Percentiles rank a stretch among this genome's conserved stretches.
phyloP scores from a whole-genome alignment of 64 coral and sea anemone species.

The Montipora sp. region DNA sequence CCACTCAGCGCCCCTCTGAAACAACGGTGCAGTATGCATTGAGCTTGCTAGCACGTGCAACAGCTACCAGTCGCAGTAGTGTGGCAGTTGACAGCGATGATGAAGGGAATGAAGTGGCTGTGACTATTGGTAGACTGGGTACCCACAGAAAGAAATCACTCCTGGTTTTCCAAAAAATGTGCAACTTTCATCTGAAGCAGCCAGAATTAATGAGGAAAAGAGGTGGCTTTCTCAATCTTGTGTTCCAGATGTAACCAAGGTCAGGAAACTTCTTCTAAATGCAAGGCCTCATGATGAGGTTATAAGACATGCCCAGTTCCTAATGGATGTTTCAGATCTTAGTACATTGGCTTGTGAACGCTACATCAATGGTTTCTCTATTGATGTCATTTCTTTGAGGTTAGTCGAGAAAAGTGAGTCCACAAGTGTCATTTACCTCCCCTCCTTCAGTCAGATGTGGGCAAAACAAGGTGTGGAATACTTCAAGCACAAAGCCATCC shows the following conservation, averaged over 20 bases:
- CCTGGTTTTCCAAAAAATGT: neutral
- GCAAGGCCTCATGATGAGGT: neutral
- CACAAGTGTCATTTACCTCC: conserved; percentile 1
- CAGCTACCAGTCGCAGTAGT: neutral
- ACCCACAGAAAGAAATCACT: neutral
- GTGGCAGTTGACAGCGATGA: neutral
- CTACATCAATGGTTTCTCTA: conserved; percentile 21
- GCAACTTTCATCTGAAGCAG: neutral
- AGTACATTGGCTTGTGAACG: conserved; percentile 5
- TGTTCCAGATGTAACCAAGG: neutral
- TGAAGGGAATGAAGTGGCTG: neutral
- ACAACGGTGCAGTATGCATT: conserved; percentile 17
- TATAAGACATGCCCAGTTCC: neutral
- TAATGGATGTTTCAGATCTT: neutral
- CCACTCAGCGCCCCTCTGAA: neutral
- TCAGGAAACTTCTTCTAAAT: neutral
- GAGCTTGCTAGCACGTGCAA: neutral
- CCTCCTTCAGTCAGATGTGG: conserved; percentile 9
- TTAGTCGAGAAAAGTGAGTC: neutral
- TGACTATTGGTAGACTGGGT: neutral
- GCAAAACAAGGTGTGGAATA: neutral
- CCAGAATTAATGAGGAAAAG: neutral
- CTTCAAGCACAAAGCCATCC: neutral
- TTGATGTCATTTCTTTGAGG: neutral
- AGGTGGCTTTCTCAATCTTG: neutral